Evolutionary conservation across 1,140 invertebrate species (phyloP).

Genomic region (Drosophila trapezifrons): DNA sequence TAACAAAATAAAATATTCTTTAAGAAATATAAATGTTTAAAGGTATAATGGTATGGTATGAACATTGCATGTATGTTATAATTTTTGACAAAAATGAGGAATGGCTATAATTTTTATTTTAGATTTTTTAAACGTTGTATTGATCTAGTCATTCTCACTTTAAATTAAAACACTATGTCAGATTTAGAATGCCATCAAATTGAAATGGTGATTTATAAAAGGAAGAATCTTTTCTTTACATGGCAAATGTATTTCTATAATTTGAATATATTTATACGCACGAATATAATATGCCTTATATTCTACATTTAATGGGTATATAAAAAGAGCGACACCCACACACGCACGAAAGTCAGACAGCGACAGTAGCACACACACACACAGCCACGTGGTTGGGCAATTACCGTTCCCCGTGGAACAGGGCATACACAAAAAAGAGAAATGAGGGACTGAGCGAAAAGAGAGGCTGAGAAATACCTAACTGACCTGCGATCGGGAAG

Average conservation of each 20-base stretch:
- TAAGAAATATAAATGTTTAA: too few relatives aligned
- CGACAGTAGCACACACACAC: slow-evolving; percentile 27
- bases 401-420: slow-evolving; percentile 34
- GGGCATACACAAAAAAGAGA: slow-evolving; percentile 17
- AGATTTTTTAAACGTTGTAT: too few relatives aligned
- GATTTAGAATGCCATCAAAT: too few relatives aligned
- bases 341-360: slow-evolving; percentile 5
- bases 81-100: too few relatives aligned
- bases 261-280: neutral
- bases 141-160: too few relatives aligned
- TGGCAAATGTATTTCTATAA: neutral
- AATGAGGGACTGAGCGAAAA: neutral
- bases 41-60: too few relatives aligned
- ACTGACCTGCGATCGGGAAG: slow-evolving; percentile 54
- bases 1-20: too few relatives aligned
- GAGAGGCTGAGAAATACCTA: slow-evolving; percentile 22
- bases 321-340: slow-evolving; percentile 26
- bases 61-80: too few relatives aligned
- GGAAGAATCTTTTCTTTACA: neutral
- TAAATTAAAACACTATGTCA: too few relatives aligned
- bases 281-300: neutral
- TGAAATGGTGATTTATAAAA: too few relatives aligned
- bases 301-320: neutral
- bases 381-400: slow-evolving; percentile 28
- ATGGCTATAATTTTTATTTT: too few relatives aligned